Conservation (phyloP, 2,797 vertebrate species). For the Scolopax rusticola region DNA sequence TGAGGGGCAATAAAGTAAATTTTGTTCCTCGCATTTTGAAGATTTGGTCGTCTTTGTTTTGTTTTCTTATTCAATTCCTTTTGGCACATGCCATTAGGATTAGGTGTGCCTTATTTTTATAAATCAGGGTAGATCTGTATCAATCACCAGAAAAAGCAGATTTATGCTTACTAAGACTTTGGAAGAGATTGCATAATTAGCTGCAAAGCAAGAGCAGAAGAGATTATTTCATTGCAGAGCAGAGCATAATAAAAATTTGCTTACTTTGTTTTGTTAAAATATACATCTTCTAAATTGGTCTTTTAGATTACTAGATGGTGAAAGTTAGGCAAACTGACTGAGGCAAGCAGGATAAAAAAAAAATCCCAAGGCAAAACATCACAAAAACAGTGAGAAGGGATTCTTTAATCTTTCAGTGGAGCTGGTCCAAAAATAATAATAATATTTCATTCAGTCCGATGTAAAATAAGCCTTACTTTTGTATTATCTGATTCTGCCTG, state of each 20-base stretch:
- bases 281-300: background rate
- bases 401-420: background rate
- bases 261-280: background rate
- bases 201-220: background rate
- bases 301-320: background rate
- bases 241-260: background rate
- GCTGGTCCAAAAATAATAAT: background rate
- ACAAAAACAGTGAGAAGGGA: background rate
- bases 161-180: background rate
- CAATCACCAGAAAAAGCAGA: background rate
- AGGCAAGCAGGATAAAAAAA: background rate
- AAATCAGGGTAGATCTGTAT: background rate
- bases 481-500: background rate
- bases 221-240: background rate
- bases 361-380: background rate
- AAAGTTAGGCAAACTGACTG: background rate
- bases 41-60: background rate
- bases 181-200: background rate
- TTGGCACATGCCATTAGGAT: background rate
- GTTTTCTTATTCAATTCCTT: background rate
- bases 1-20: background rate
- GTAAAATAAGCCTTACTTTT: background rate
- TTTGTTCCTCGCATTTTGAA: background rate
- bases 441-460: background rate
- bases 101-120: background rate